Evolutionary conservation across 1,140 invertebrate species (phyloP).

Genomic region (Lamellibrachia luymesi): DNA sequence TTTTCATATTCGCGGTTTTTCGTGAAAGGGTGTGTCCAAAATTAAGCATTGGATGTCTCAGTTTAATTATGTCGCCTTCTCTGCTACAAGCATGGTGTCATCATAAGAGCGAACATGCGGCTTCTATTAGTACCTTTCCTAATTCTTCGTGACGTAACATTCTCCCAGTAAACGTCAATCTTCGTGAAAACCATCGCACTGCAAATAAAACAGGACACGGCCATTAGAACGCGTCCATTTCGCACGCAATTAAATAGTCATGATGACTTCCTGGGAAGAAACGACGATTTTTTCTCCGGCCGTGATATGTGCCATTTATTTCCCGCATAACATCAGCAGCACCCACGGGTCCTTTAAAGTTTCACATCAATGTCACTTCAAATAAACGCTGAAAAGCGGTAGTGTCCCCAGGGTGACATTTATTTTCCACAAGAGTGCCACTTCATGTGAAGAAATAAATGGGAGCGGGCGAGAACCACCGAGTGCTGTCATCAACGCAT

Average conservation of each 20-base stretch:
- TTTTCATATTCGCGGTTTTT: too few species aligned
- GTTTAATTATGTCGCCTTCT: too few species aligned
- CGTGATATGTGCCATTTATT: not conserved
- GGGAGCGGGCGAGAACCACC: not conserved
- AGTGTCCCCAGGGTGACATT: not conserved
- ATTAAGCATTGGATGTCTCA: too few species aligned
- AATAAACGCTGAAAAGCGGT: not conserved
- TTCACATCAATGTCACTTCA: not conserved
- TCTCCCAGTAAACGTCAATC: not conserved
- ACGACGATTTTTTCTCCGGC: not conserved
- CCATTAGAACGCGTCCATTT: not conserved
- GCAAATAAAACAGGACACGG: not conserved
- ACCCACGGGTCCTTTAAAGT: not conserved
- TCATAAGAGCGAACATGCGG: not conserved
- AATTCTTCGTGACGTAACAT: not conserved
- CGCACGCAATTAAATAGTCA: not conserved
- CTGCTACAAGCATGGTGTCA: not conserved
- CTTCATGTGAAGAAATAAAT: not conserved
- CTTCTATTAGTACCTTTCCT: not conserved
- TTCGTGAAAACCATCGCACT: not conserved
- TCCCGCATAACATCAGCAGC: not conserved
- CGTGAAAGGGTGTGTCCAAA: too few species aligned
- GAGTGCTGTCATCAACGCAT: not conserved
- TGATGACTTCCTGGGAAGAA: not conserved
- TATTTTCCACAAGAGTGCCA: not conserved